A percentile compares a stretch with the other conserved stretches of the same genome.
Evolutionary conservation across 2,888 invertebrate genomes (phyloP).

Genomic region (Eustalomyia histrio): DNA sequence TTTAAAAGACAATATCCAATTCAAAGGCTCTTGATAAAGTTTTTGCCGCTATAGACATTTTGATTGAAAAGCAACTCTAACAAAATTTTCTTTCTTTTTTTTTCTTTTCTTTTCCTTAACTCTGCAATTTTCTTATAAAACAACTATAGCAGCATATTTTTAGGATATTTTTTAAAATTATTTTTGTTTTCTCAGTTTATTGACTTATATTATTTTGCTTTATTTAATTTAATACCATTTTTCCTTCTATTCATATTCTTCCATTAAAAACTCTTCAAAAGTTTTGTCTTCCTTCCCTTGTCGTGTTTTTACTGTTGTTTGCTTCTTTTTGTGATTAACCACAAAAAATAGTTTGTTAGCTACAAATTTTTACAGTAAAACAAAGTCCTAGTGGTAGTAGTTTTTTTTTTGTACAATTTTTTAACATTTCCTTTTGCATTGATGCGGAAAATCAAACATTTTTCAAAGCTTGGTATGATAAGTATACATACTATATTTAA

Average conservation of each 20-base stretch:
- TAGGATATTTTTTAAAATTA: neutral
- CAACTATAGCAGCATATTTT: neutral
- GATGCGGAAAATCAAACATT: constrained; percentile 63
- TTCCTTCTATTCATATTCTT: neutral
- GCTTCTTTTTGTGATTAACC: constrained; percentile 45
- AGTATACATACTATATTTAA: neutral
- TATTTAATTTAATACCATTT: constrained; percentile 2
- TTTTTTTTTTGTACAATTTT: constrained; percentile 34
- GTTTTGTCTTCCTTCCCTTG: constrained; percentile 4
- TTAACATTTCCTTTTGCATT: constrained; percentile 46
- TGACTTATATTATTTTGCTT: neutral
- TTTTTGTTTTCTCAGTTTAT: neutral
- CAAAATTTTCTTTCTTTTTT: too few species aligned
- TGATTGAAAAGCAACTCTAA: too few species aligned
- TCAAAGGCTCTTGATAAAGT: too few species aligned
- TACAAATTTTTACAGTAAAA: constrained; percentile 10
- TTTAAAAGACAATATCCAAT: too few species aligned
- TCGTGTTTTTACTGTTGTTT: neutral
- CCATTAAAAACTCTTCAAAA: neutral
- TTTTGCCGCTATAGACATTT: too few species aligned
- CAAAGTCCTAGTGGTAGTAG: neutral
- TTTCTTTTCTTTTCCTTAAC: too few species aligned
- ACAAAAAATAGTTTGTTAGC: constrained; percentile 42
- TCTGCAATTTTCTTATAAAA: neutral
- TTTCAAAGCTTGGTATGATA: constrained; percentile 33